Conservation (phyloP, 2,797 vertebrate species). For the Gobio occitaniae region DNA sequence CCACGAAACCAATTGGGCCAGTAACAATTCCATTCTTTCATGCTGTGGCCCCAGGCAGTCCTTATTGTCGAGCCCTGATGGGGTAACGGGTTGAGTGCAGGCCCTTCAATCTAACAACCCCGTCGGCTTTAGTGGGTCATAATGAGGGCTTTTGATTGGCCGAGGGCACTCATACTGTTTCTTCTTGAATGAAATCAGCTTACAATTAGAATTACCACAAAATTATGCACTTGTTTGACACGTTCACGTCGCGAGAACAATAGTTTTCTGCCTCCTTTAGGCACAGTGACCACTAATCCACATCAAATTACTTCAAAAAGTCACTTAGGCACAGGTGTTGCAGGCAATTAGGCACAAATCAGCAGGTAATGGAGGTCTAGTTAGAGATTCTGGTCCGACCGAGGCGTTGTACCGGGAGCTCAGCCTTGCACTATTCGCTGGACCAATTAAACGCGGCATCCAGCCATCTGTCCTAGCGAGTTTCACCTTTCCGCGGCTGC, state of each 20-base stretch:
- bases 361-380: slow-evolving; percentile 44
- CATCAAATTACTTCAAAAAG: slow-evolving; percentile 48
- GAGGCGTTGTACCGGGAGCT: slow-evolving; percentile 39
- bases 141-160: slow-evolving; percentile 52
- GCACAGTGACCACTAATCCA: slow-evolving; percentile 22
- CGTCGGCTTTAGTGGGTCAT: slow-evolving; percentile 21
- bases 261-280: background rate
- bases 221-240: slow-evolving; percentile 34
- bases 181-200: slow-evolving; percentile 45
- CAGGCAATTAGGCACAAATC: slow-evolving; percentile 48
- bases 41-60: no score
- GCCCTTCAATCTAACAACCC: slow-evolving; percentile 23
- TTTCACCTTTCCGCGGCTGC: slow-evolving; percentile 73
- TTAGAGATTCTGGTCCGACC: slow-evolving; percentile 22
- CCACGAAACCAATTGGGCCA: background rate
- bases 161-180: slow-evolving; percentile 43
- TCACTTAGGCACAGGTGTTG: slow-evolving; percentile 50
- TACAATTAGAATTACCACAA: slow-evolving; percentile 35
- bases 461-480: slow-evolving; percentile 70
- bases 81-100: background rate
- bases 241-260: slow-evolving; percentile 12
- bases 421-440: slow-evolving; percentile 46
- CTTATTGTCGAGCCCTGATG: background rate
- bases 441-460: slow-evolving; percentile 74
- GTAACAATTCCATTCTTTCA: background rate